A percentile compares a stretch with the other conserved stretches of the same genome.
These are phyloP conservation scores for Clunio marinus DNA, from an alignment of 2,888 invertebrate species.

Conservation along the genomic window DNA sequence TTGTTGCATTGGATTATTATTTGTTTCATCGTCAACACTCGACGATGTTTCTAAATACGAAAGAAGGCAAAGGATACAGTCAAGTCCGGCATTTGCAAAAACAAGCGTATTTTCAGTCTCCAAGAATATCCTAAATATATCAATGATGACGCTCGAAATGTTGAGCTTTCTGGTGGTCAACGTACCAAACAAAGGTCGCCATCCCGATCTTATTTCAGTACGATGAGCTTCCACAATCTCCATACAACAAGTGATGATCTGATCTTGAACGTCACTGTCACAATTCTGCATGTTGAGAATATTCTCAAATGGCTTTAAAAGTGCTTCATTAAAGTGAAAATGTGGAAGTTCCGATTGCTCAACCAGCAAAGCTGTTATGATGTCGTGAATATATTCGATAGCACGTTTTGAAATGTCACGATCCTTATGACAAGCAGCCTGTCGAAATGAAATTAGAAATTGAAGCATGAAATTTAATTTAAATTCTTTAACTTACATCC, in stretches of 20 bases:
- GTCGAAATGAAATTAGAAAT: conserved; percentile 16
- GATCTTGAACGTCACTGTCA: conserved; percentile 88
- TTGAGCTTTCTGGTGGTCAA: conserved; percentile 73
- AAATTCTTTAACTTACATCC: conserved; percentile 68
- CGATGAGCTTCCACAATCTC: conserved; percentile 94
- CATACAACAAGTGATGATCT: conserved; percentile 90
- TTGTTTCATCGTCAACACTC: conserved; percentile 61
- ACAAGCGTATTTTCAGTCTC: conserved; percentile 89
- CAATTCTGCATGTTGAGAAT: conserved; percentile 88
- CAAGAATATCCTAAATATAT: conserved; percentile 91
- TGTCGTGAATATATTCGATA: conserved; percentile 87
- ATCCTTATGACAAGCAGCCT: conserved; percentile 90
- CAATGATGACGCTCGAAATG: conserved; percentile 67
- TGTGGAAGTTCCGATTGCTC: conserved; percentile 85
- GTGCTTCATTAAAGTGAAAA: conserved; percentile 92
- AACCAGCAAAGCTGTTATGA: conserved; percentile 79
- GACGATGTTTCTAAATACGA: conserved; percentile 54
- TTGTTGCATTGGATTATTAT: conserved; percentile 51
- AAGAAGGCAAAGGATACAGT: conserved; percentile 86
- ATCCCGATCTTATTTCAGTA: conserved; percentile 90
- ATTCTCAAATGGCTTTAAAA: conserved; percentile 93
- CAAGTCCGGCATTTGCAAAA: conserved; percentile 89
- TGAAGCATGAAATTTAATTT: too few species aligned
- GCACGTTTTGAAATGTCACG: conserved; percentile 84
- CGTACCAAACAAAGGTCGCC: conserved; percentile 93